Conservation (phyloP, 2,888 invertebrate genomes). For the Gasteruption jaculator region DNA sequence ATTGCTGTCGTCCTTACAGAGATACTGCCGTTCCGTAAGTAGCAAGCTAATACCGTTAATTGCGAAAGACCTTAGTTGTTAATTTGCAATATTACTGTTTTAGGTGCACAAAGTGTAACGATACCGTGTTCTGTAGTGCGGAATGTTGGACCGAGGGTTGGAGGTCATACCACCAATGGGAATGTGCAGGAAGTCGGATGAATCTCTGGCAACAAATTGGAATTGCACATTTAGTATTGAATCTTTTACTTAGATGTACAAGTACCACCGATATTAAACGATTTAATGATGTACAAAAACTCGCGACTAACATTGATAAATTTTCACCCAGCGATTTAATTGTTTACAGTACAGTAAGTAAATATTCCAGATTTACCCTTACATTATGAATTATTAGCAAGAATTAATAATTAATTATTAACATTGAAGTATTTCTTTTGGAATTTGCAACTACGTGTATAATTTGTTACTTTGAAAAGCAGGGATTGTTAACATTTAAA, state of each 20-base stretch:
- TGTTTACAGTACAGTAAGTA: slow-evolving; percentile 67
- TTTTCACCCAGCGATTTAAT: slow-evolving; percentile 63
- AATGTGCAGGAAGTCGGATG: slow-evolving; percentile 65
- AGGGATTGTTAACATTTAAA: no score
- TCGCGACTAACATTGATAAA: slow-evolving; percentile 70
- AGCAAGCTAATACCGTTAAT: slow-evolving; percentile 4
- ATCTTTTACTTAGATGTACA: slow-evolving; percentile 59
- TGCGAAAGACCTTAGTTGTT: no score
- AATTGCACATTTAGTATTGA: slow-evolving; percentile 73
- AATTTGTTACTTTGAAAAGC: not conserved
- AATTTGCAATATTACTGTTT: no score
- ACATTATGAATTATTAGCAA: not conserved
- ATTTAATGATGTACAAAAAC: slow-evolving; percentile 66
- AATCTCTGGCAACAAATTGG: slow-evolving; percentile 68
- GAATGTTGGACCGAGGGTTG: slow-evolving; percentile 60
- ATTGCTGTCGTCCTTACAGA: slow-evolving; percentile 61
- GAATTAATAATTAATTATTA: slow-evolving; percentile 1
- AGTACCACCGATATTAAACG: slow-evolving; percentile 45
- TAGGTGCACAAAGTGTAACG: slow-evolving; percentile 66
- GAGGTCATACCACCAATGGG: slow-evolving; percentile 63
- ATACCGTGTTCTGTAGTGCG: slow-evolving; percentile 65
- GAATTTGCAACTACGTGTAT: not conserved
- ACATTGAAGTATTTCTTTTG: slow-evolving; percentile 2
- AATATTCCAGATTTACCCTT: slow-evolving; percentile 10
- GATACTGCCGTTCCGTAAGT: slow-evolving; percentile 64